phyloP scores from a whole-genome alignment of 92 coral and sea anemone species.

The Actinostola sp. region DNA sequence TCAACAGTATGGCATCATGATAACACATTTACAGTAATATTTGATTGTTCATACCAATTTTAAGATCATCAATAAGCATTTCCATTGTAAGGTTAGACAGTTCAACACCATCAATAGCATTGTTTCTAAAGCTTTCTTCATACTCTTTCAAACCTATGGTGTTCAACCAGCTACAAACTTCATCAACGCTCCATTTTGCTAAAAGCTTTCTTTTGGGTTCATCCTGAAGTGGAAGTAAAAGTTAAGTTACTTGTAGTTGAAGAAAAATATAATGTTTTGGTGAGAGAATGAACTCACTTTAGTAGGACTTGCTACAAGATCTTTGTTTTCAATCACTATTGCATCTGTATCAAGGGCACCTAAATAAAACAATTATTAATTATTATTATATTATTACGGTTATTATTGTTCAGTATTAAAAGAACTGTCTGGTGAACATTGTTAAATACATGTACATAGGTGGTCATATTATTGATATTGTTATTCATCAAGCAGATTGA shows the following conservation, averaged over 20 bases:
- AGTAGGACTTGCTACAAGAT: not conserved
- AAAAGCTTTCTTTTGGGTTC: constrained; percentile 66
- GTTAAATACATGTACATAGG: no score
- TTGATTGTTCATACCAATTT: constrained; percentile 65
- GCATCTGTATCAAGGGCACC: constrained; percentile 35
- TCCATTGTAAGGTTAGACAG: constrained; percentile 76
- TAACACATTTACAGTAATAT: not conserved
- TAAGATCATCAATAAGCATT: constrained; percentile 80
- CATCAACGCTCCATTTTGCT: constrained; percentile 83
- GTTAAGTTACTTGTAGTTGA: not conserved
- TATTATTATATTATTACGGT: no score
- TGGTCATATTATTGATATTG: no score
- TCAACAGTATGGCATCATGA: not conserved
- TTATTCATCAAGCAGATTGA: no score
- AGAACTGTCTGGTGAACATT: no score
- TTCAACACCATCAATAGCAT: constrained; percentile 95
- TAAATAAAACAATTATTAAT: not conserved
- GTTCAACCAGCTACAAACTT: constrained; percentile 88
- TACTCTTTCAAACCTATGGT: constrained; percentile 86
- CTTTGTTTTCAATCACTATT: not conserved
- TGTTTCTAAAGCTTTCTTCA: constrained; percentile 74
- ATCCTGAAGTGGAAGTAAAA: constrained; percentile 12
- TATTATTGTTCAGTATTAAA: no score
- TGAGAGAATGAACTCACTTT: constrained; percentile 4
- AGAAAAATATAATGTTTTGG: no score